These are phyloP conservation scores for Ageneiosus marmoratus DNA, from an alignment of 2,113 vertebrate species.

Conservation along the genomic window DNA sequence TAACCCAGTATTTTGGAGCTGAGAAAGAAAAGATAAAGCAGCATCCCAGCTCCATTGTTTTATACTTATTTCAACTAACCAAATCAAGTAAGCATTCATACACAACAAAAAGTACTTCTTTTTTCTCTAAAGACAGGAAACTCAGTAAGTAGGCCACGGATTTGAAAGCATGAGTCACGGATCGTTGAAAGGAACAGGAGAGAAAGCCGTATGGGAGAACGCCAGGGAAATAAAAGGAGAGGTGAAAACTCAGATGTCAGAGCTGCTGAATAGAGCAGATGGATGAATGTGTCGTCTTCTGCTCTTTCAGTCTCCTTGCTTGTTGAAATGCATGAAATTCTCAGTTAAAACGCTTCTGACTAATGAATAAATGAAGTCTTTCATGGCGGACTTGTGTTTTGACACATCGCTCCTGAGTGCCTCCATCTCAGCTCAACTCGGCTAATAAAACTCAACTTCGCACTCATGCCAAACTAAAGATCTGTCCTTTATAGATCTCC, in stretches of 20 bases:
- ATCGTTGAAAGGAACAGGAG: neutral
- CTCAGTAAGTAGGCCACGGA: slow-evolving; percentile 10
- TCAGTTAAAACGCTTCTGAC: neutral
- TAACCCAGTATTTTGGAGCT: neutral
- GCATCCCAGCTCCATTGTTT: neutral
- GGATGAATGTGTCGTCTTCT: neutral
- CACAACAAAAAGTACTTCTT: neutral
- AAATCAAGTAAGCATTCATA: neutral
- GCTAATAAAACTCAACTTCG: neutral
- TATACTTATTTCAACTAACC: neutral
- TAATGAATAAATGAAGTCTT: neutral
- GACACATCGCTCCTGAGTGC: neutral
- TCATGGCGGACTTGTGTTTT: neutral
- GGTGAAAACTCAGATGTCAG: slow-evolving; percentile 20
- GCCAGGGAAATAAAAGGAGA: slow-evolving; percentile 1
- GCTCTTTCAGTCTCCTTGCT: neutral
- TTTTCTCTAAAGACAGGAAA: neutral
- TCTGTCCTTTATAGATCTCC: neutral
- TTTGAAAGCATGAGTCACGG: neutral
- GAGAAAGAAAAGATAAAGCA: neutral
- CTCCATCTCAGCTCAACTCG: neutral
- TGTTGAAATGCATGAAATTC: neutral
- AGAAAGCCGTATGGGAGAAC: neutral
- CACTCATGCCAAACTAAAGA: neutral
- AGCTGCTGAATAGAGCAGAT: slow-evolving; percentile 10